Conservation (phyloP, 2,888 invertebrate genomes). For the Oxytorus armatus region DNA sequence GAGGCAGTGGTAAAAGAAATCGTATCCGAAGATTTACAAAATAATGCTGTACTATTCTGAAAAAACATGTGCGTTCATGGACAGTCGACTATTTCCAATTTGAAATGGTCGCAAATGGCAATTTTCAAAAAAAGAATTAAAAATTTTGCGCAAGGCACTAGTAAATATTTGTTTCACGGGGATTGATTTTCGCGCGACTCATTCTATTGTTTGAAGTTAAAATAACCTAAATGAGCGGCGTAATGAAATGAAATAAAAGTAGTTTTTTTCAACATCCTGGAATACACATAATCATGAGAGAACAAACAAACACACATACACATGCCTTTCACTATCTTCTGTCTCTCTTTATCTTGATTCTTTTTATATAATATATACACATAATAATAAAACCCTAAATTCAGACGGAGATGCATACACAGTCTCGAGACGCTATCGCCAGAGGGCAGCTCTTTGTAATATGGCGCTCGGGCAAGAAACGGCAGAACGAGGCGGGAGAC, state of each 20-base stretch:
- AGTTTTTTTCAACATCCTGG: neutral
- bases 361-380: constrained; percentile 36
- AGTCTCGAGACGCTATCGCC: constrained; percentile 39
- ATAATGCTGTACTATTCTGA: too few relatives aligned
- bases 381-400: constrained; percentile 3
- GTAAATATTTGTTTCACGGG: too few relatives aligned
- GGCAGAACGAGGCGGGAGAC: constrained; percentile 21
- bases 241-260: neutral
- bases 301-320: constrained; percentile 16
- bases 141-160: too few relatives aligned
- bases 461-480: constrained; percentile 29
- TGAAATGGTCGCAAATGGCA: too few relatives aligned
- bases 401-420: constrained; percentile 22
- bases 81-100: too few relatives aligned
- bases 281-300: neutral
- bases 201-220: neutral
- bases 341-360: constrained; percentile 45
- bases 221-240: neutral
- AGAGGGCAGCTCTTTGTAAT: constrained; percentile 28
- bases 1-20: too few relatives aligned
- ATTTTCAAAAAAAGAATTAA: too few relatives aligned
- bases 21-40: too few relatives aligned
- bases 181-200: too few relatives aligned
- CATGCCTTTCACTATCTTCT: constrained; percentile 42
- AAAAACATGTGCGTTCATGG: too few relatives aligned